Evolutionary conservation across 2,797 vertebrate genomes (phyloP).

Genomic region (Gambelia wislizenii): DNA sequence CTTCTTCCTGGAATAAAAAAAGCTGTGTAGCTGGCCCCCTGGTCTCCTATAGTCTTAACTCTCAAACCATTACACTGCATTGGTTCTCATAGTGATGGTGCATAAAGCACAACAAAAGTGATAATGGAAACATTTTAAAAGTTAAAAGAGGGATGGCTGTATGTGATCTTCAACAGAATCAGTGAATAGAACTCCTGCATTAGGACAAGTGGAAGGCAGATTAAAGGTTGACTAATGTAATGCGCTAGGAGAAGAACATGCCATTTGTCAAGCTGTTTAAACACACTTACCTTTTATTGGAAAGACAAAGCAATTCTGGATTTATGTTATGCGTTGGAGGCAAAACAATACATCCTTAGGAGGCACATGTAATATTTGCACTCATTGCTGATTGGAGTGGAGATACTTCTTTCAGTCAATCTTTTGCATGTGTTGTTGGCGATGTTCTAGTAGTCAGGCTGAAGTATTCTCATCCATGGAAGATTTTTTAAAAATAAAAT

Average conservation of each 20-base stretch:
- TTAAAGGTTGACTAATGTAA: background rate
- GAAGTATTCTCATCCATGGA: background rate
- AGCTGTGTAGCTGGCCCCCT: too few relatives aligned
- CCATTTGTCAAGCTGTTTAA: background rate
- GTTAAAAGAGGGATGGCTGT: background rate
- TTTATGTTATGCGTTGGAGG: background rate
- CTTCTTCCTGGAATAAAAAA: too few relatives aligned
- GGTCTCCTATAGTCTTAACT: background rate
- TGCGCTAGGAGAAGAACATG: background rate
- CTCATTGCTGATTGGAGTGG: conserved; percentile 6
- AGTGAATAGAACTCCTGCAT: background rate
- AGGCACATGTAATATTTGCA: accelerated
- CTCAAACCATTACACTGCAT: background rate
- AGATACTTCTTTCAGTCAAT: background rate
- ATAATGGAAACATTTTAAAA: background rate
- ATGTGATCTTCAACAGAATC: background rate
- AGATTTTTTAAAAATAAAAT: background rate
- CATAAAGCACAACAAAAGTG: too few relatives aligned
- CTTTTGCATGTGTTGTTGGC: background rate
- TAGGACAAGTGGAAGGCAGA: background rate
- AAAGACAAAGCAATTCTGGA: background rate
- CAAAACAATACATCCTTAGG: conserved; percentile 29
- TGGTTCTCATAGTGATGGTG: background rate
- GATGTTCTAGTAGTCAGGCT: background rate
- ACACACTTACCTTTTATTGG: background rate